These are phyloP conservation scores for Ctenopoma multispine DNA, from an alignment of 2,797 vertebrate species.

Conservation along the genomic window DNA sequence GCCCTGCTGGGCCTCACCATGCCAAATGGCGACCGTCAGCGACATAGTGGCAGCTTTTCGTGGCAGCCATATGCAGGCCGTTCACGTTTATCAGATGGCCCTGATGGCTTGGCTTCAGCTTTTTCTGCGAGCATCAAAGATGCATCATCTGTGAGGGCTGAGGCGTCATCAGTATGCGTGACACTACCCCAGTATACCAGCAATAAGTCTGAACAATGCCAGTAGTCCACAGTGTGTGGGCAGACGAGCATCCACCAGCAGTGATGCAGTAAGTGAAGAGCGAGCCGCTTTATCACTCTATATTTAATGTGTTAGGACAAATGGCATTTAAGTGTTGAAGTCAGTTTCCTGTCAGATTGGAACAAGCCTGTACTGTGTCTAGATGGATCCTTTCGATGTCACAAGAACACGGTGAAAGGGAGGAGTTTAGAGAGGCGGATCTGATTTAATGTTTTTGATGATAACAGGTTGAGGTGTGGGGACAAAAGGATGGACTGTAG, in stretches of 20 bases:
- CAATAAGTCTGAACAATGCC: conserved; percentile 41
- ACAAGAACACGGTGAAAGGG: neutral
- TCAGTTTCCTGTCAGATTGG: conserved; percentile 26
- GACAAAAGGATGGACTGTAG: neutral
- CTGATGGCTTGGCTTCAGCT: conserved; percentile 22
- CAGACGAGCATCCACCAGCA: conserved; percentile 33
- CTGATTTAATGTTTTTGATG: conserved; percentile 19
- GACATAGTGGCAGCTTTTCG: conserved; percentile 50
- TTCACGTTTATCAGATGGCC: conserved; percentile 36
- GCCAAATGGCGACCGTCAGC: conserved; percentile 53
- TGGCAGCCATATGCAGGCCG: conserved; percentile 56
- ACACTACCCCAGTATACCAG: conserved; percentile 22
- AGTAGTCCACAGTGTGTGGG: conserved; percentile 25
- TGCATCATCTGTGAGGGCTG: conserved; percentile 43
- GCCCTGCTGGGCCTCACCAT: conserved; percentile 60
- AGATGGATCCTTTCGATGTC: conserved; percentile 3
- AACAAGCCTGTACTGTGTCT: conserved; percentile 13
- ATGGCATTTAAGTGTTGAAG: conserved; percentile 23
- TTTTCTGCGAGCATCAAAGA: conserved; percentile 22
- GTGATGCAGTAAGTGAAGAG: neutral
- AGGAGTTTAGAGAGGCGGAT: neutral
- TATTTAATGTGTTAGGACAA: conserved; percentile 20
- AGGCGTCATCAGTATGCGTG: conserved; percentile 49
- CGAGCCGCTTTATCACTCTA: neutral
- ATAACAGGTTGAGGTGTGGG: conserved; percentile 20